These are phyloP conservation scores for Antheraea mylitta DNA, from an alignment of 1,140 invertebrate species.

Conservation along the genomic window DNA sequence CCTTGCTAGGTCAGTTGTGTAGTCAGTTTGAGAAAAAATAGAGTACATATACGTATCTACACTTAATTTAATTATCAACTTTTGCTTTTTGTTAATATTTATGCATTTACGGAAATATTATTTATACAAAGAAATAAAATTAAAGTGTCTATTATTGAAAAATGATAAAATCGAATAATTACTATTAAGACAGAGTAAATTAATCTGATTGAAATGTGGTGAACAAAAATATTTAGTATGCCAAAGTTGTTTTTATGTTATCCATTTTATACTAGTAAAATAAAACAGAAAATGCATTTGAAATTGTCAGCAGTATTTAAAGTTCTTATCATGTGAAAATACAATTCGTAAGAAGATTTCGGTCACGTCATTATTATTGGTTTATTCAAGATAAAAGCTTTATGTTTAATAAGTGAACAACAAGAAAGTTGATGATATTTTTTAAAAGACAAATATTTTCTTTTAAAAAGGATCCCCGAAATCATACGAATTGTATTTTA, in stretches of 20 bases:
- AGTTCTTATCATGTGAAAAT: neutral
- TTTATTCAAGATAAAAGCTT: neutral
- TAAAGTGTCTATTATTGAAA: too few relatives aligned
- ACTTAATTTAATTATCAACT: neutral
- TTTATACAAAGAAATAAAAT: too few relatives aligned
- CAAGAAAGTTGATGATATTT: too few relatives aligned
- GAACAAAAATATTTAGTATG: neutral
- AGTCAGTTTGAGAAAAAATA: too few relatives aligned
- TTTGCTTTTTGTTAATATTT: neutral
- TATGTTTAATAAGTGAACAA: neutral
- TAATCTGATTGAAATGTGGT: neutral
- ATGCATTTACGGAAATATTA: slow-evolving; percentile 3
- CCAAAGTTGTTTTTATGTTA: neutral
- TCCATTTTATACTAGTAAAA: neutral
- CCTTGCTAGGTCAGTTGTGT: too few relatives aligned
- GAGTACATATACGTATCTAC: neutral
- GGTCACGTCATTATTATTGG: neutral
- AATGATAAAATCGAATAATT: slow-evolving; percentile 1
- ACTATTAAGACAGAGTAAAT: neutral
- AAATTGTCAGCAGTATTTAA: neutral
- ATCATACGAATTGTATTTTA: too few relatives aligned
- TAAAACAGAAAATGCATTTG: neutral
- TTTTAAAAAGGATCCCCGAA: too few relatives aligned
- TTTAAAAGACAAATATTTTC: too few relatives aligned
- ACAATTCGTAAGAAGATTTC: neutral